Evolutionary conservation across 2,888 invertebrate genomes (phyloP), one percentile per base, ranked within the genome.

Genomic region (Volucella zonaria): DNA sequence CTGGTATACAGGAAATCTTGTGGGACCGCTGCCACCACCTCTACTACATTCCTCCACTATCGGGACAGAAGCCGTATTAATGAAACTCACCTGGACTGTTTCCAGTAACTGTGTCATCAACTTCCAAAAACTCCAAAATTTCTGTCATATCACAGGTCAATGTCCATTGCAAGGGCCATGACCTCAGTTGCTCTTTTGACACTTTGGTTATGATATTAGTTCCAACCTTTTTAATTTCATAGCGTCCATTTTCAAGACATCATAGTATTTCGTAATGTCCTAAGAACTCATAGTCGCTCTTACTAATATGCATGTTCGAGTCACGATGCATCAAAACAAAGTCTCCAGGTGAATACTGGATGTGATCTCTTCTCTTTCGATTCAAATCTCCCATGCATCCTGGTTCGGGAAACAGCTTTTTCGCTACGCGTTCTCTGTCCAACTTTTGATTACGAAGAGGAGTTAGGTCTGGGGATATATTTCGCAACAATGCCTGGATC

Each of bases 211-310:
- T 47, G 15, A 62, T 47, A 12, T 62, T 74, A 1, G 56, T 74
- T 2, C 64, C 74, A 54, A 73, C 54, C 54, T 73, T 73, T 62
- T 73, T 43, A 31, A 62, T 52, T 62, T 73, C 54, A 73, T 54
- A 71, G 0, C 52, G 42, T 43, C 52, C 51, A 18, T 71, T 18
- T 12, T 51, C 52, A 1, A 73, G 52, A 14, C 62, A 73, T 54
- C 14, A 62, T n/a, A 42, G 10, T 70, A 71, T 59, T 59, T 71
- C 70, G 18, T 59, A 71, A 14, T 59, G 59, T 42, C 61, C 62
- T 11, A 73, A 45, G 38, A 73, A 73, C 40, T 62, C 62, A 54
- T 73, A 62, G 1, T 73, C 43, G 38, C 38, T 73, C 23, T 62
- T 73, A 38, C 61, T 73, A 54, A 31, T 62, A 54, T 73, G 62